Base-by-base conservation (phyloP, 2,888 invertebrate species). In the Sialis fuliginosa region DNA sequence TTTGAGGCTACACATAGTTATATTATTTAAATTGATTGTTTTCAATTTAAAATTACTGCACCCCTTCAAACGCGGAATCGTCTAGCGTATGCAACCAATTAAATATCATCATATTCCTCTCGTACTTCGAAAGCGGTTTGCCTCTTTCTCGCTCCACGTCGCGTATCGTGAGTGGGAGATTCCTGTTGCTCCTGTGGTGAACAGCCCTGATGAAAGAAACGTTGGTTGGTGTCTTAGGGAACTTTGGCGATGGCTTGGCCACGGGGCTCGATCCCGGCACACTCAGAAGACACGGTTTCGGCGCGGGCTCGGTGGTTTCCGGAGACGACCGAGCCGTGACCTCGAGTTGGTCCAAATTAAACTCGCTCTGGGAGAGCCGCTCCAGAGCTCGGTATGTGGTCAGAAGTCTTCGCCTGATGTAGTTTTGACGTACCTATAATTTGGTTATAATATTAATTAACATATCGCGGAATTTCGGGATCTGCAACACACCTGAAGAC, bases 81-180 rank as follows among this genome's bases (percentile, higher is more conserved):
- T 88, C 86, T 13, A 91, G 70, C 2, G 86, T 86, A 61, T 90
- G 88, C 1, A 92, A 71, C 91, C 91, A 92, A 65, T 90, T 90
- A 67, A 91, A 91, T 48, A 91, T 91, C 83, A 90, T 89, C 80
- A 91, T 87, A 64, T 92, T 91, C n/a, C 89, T 66, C 59, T 89
- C 88, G 65, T 87, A 88, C 57, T 87, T 87, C n/a, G 85, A 83
- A 8, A 89, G 70, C 0, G 88, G 87, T 49, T 85, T 81, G 0
- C 88, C 87, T 1, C 86, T 69, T 58, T 88, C 86, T 46, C 85
- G 68, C 56, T 88, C 87, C 33, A 88, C 73, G 57, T 89, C 88
- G 1, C 81, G 75, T 4, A 84, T 77, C 0, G 87, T 86, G 2
- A 88, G 66, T 2, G 80, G 70, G 39, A 71, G 62, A 57, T 70